Evolutionary conservation across 2,888 invertebrate genomes (phyloP).

Genomic region (Nemurella pictetii): DNA sequence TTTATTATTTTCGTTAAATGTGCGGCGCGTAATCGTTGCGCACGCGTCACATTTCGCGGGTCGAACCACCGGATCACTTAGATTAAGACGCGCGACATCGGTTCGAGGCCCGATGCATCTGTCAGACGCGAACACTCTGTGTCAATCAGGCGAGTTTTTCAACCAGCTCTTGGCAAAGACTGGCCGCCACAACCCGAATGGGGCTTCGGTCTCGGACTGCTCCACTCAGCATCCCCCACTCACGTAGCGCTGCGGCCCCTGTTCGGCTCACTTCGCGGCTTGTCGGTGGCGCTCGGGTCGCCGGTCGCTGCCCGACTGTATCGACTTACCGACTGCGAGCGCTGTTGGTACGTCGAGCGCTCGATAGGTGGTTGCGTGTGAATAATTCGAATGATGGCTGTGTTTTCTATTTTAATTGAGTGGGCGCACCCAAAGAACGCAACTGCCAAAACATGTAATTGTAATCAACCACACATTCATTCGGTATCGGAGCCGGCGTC

Average conservation of each 20-base stretch:
- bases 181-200: not conserved
- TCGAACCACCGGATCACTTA: not conserved
- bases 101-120: not conserved
- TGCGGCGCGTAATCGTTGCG: not conserved
- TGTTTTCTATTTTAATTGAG: too few species aligned
- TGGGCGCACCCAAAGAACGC: not conserved
- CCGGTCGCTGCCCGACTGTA: not conserved
- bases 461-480: not conserved
- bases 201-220: not conserved
- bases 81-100: not conserved
- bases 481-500: not conserved
- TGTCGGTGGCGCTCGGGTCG: not conserved
- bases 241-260: not conserved
- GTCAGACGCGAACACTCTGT: not conserved
- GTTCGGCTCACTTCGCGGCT: not conserved
- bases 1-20: not conserved
- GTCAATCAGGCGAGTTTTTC: not conserved
- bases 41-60: not conserved
- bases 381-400: not conserved
- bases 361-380: not conserved
- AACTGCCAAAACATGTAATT: not conserved
- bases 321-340: not conserved
- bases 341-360: not conserved
- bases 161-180: not conserved
- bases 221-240: not conserved